A percentile compares a stretch with the other conserved stretches of the same genome.
phyloP scores from a whole-genome alignment of 2,113 vertebrate genomes.

The Talpa occidentalis region DNA sequence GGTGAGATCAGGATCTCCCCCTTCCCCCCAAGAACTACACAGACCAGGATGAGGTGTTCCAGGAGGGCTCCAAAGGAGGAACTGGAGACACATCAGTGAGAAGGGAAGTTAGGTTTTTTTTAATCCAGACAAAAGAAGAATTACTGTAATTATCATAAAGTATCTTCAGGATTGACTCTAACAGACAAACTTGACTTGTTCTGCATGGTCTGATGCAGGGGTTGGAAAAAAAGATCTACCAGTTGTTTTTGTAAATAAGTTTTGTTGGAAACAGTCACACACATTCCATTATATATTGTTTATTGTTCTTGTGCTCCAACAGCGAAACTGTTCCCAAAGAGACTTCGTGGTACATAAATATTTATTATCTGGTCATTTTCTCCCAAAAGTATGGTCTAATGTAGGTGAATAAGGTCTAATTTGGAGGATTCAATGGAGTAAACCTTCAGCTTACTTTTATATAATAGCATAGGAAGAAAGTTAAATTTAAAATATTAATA shows the following conservation, averaged over 20 bases:
- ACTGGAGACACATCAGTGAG: background rate
- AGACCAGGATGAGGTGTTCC: background rate
- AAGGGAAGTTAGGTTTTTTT: background rate
- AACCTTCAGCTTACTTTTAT: background rate
- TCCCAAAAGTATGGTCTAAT: background rate
- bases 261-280: no score
- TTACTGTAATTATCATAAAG: background rate
- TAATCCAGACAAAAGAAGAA: background rate
- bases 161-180: background rate
- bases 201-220: background rate
- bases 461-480: background rate
- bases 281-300: background rate
- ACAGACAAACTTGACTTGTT: background rate
- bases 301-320: background rate
- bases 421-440: background rate
- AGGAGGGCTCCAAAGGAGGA: background rate
- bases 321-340: background rate
- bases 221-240: background rate
- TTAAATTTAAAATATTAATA: background rate
- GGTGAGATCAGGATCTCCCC: background rate
- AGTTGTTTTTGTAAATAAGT: no score
- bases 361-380: slow-evolving; percentile 2
- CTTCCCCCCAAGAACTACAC: background rate
- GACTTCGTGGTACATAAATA: background rate
- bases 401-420: background rate